phyloP scores from a whole-genome alignment of 1,140 invertebrate genomes.

The Bradynema listronoti region DNA sequence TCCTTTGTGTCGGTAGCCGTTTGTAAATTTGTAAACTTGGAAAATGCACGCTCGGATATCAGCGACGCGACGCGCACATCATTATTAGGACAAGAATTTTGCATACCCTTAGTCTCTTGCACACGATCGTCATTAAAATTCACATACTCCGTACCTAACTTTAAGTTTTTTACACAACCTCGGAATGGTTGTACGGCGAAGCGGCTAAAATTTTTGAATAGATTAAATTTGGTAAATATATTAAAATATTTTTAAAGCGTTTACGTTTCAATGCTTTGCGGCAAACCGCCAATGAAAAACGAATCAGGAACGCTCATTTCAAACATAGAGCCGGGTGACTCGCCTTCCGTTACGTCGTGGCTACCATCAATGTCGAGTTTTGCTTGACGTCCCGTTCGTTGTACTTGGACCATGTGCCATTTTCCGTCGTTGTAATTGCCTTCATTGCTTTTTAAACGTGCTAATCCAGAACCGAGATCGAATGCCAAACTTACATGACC shows the following conservation, averaged over 20 bases:
- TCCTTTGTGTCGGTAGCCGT: constrained; percentile 47
- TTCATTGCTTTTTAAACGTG: constrained; percentile 27
- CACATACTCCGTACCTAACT: constrained; percentile 68
- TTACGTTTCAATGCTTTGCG: constrained; percentile 41
- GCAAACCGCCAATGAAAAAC: constrained; percentile 75
- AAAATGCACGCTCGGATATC: constrained; percentile 51
- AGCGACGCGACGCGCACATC: constrained; percentile 62
- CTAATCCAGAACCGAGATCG: constrained; percentile 54
- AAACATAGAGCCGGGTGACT: constrained; percentile 59
- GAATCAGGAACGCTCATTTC: constrained; percentile 64
- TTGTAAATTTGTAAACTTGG: constrained; percentile 57
- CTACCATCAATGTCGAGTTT: constrained; percentile 47
- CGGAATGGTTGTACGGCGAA: constrained; percentile 70
- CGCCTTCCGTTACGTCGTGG: constrained; percentile 38
- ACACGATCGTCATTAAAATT: constrained; percentile 73
- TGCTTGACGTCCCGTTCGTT: constrained; percentile 38
- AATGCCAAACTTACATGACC: constrained; percentile 68
- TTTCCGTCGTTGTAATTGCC: constrained; percentile 52
- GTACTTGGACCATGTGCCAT: constrained; percentile 50
- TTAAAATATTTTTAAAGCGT: constrained; percentile 5
- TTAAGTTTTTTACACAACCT: constrained; percentile 80
- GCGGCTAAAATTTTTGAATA: constrained; percentile 44
- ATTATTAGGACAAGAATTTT: constrained; percentile 75
- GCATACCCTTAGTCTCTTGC: constrained; percentile 70
- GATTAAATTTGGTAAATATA: constrained; percentile 1